Conservation (phyloP, 2,888 invertebrate species). For the Pollenia angustigena region DNA sequence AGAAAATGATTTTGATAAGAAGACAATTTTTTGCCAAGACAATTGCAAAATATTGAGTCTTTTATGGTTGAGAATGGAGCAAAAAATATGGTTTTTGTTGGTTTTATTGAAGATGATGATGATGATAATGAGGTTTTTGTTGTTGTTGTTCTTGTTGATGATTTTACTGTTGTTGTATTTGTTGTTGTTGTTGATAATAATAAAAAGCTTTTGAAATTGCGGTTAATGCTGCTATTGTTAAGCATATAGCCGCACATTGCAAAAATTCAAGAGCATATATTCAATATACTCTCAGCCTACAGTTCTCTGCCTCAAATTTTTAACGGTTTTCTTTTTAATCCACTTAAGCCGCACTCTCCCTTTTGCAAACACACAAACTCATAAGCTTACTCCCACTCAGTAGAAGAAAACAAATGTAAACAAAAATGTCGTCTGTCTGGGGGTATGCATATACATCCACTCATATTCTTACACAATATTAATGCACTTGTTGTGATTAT, state of each 20-base stretch:
- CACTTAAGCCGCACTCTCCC: not conserved
- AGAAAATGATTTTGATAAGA: conserved; percentile 23
- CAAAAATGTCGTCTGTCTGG: not conserved
- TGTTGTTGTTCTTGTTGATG: conserved; percentile 17
- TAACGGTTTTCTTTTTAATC: conserved; percentile 1
- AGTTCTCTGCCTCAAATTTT: conserved; percentile 5
- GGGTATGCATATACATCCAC: not conserved
- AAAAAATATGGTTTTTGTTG: not conserved
- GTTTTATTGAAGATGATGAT: conserved; percentile 20
- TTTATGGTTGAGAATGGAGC: conserved; percentile 1
- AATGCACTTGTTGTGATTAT: conserved; percentile 29
- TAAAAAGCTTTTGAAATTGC: conserved; percentile 67
- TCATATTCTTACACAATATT: not conserved
- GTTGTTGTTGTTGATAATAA: conserved; percentile 38
- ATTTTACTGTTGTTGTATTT: conserved; percentile 6
- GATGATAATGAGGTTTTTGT: conserved; percentile 21
- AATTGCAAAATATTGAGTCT: conserved; percentile 51
- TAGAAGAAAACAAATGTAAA: not conserved
- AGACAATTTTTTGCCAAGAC: conserved; percentile 32
- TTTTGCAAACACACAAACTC: not conserved
- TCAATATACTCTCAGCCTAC: conserved; percentile 45
- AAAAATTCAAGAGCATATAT: conserved; percentile 65
- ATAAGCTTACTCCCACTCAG: not conserved
- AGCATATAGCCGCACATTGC: conserved; percentile 72
- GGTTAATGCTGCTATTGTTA: conserved; percentile 72